Percentiles rank a stretch among this genome's conserved stretches.
Conservation (phyloP, 2,888 invertebrate genomes). For the Trachelus tabidus region DNA sequence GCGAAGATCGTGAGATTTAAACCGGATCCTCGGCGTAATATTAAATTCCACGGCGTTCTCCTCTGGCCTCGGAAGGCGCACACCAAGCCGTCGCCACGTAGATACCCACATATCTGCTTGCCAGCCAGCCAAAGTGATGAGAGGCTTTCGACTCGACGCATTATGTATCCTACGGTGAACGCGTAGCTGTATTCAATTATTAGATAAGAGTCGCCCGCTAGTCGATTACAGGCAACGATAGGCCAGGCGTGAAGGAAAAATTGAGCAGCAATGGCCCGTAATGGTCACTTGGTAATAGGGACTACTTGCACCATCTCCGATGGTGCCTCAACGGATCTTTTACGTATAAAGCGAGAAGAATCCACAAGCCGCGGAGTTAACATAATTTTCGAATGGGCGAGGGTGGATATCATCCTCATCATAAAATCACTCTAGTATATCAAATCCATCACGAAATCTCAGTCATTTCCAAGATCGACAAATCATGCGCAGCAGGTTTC, state of each 20-base stretch:
- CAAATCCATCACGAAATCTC: not conserved
- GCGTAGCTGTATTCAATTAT: constrained; percentile 9
- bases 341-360: not conserved
- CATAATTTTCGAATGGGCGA: not conserved
- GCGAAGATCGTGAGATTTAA: constrained; percentile 13
- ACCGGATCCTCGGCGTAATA: constrained; percentile 12
- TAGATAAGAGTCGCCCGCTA: constrained; percentile 9
- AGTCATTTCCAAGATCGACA: not conserved
- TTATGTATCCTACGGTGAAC: not conserved
- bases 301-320: not conserved
- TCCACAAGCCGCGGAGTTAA: not conserved
- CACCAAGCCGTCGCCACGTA: constrained; percentile 1
- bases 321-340: not conserved
- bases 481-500: not conserved
- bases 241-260: constrained; percentile 12
- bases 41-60: constrained; percentile 11
- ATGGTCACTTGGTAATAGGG: not conserved
- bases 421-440: not conserved
- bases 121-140: constrained; percentile 7
- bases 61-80: not conserved
- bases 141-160: constrained; percentile 3
- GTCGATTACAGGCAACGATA: constrained; percentile 9
- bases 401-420: not conserved
- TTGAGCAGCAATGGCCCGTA: constrained; percentile 4
- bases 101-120: constrained; percentile 1